These are phyloP conservation scores for Cyphomyrus discorhynchus DNA, from an alignment of 2,113 vertebrate species.

Conservation along the genomic window DNA sequence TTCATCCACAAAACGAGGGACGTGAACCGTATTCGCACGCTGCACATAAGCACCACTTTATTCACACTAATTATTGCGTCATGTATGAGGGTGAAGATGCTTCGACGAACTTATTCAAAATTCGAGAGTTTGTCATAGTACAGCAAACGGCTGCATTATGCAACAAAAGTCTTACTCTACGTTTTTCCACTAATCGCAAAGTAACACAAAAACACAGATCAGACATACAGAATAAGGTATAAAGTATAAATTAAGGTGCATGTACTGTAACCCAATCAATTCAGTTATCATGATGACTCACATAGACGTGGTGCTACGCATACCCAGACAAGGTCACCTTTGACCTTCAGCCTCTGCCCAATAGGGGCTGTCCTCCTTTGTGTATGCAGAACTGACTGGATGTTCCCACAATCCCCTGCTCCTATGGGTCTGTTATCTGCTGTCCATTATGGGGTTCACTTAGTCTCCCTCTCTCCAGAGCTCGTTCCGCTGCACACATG, in stretches of 20 bases:
- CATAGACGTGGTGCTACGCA: neutral
- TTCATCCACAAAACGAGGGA: neutral
- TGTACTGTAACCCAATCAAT: neutral
- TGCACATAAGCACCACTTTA: neutral
- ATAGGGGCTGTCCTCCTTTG: neutral
- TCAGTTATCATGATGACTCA: neutral
- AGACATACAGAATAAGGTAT: neutral
- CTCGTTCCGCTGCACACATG: neutral
- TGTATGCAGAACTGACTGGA: neutral
- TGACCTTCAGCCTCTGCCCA: neutral
- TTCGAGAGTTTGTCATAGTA: neutral
- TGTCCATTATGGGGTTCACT: neutral
- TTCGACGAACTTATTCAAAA: neutral
- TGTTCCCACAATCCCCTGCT: neutral
- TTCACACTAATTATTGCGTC: neutral
- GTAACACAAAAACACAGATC: neutral
- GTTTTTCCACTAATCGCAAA: neutral
- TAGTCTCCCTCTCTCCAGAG: slow-evolving; percentile 18
- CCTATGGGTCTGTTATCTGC: neutral
- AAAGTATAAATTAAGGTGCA: neutral
- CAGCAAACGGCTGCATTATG: neutral
- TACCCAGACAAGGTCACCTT: neutral
- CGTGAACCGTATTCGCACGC: neutral
- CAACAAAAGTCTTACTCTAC: neutral
- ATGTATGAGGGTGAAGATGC: neutral